phyloP scores from a whole-genome alignment of 2,888 invertebrate species.

The Acheta domesticus region DNA sequence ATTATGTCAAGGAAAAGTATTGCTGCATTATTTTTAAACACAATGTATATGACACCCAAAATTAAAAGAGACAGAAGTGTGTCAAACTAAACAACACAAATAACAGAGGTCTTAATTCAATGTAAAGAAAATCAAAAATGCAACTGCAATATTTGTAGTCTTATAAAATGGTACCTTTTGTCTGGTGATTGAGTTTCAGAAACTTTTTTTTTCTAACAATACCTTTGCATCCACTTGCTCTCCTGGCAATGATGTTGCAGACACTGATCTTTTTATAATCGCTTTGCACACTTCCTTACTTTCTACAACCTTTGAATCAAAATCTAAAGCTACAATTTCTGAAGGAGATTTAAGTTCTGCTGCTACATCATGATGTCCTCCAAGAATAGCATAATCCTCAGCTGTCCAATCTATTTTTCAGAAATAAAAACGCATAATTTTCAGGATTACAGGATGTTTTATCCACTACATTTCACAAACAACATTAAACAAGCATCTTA shows the following conservation, averaged over 20 bases:
- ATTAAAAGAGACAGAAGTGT: no score
- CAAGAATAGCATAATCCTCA: slow-evolving; percentile 43
- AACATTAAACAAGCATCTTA: slow-evolving; percentile 31
- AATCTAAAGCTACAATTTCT: slow-evolving; percentile 26
- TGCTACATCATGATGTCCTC: slow-evolving; percentile 42
- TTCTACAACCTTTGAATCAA: slow-evolving; percentile 25
- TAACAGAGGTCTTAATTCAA: no score
- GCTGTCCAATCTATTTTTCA: slow-evolving; percentile 42
- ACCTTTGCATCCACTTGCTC: neutral
- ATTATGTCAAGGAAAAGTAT: no score
- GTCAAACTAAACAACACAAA: no score
- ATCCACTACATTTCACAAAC: no score
- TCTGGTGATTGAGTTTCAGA: no score
- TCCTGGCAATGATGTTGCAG: slow-evolving; percentile 29
- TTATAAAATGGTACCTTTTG: no score
- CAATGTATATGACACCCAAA: no score
- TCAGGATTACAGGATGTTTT: neutral
- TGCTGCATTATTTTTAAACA: no score
- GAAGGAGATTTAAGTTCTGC: slow-evolving; percentile 36
- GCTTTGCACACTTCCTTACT: neutral
- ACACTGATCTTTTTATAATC: slow-evolving; percentile 30
- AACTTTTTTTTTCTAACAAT: no score
- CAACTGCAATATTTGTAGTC: no score
- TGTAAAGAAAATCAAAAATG: no score
- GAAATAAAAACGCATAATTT: neutral